Evolutionary conservation across 1,140 invertebrate species (phyloP), one percentile per base, ranked within the genome.

Genomic region (Anthonomus grandis): DNA sequence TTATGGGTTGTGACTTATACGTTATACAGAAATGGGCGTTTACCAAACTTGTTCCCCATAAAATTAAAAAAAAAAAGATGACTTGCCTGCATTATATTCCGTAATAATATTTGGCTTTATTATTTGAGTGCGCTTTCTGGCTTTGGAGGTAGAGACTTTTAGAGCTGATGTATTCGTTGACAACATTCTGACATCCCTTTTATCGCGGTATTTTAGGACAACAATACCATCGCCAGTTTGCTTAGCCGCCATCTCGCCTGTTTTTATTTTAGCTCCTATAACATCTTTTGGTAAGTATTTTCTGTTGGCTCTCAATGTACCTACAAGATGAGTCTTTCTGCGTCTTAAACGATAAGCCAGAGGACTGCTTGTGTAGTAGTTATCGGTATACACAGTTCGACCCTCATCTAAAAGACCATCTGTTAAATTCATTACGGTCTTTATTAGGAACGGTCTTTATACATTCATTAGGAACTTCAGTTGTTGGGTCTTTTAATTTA

Each of bases 31-130:
- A 51, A 44, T 56, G 53, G 1, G 59, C 59, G 34, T 60, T 60
- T 27, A 60, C 53, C 31, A 56, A 22, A 15, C n/a, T 46, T 19
- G 47, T 46, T 6, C 56, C 48, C 47, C 39, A 45, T 6, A 58
- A 19, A 23, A 53, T 19, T 50, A 57, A 53, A 34, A 57, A 10
- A 3, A 36, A 19, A 0, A 61, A 18, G 21, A 42, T 31, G 54
- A 60, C n/a, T 77, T 77, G 47, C 63, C 60, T 63, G 64, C 62
- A 65, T 76, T 76, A 66, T 76, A 76, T 59, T 69, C 70, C 22
- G 70, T 19, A 52, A 76, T 68, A 59, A 38, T 44, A 44, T 41
- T 34, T 2, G 48, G 38, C 21, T 44, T 47, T 47, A 51, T 45
- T 39, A 18, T 49, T 4, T 13, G 19, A 1, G 12, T 45, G 17